These are phyloP conservation scores for Diadegma fenestrale DNA, from an alignment of 2,888 invertebrate species.

Conservation along the genomic window DNA sequence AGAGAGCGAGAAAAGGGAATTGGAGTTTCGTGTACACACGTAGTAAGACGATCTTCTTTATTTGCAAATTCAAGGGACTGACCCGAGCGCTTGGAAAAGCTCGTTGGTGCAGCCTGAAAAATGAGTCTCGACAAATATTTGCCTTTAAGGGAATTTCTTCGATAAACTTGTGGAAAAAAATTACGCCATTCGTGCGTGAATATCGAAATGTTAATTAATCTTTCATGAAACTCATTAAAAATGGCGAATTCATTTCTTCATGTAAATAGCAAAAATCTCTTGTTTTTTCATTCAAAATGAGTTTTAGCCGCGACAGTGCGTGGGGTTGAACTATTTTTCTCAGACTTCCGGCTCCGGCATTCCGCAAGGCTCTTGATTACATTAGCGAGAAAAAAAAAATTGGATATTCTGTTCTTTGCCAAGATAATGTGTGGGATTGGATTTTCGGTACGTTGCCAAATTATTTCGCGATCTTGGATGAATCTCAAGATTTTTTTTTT, in stretches of 20 bases:
- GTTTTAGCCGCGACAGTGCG: too few species aligned
- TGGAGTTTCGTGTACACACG: conserved; percentile 41
- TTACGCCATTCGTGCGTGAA: neutral
- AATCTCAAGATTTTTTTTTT: conserved; percentile 55
- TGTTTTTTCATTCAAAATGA: too few species aligned
- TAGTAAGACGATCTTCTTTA: conserved; percentile 63
- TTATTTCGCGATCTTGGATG: conserved; percentile 67
- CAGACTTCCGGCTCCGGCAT: neutral
- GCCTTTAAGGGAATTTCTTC: conserved; percentile 40
- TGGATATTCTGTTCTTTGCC: neutral
- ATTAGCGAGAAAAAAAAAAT: neutral
- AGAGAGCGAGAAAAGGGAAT: conserved; percentile 36
- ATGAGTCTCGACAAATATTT: conserved; percentile 45
- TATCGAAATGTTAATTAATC: neutral
- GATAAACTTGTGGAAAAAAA: neutral
- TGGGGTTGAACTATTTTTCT: too few species aligned
- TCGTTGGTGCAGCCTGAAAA: conserved; percentile 49
- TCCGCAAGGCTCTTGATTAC: neutral
- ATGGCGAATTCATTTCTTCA: neutral
- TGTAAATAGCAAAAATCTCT: too few species aligned
- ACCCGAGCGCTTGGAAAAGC: conserved; percentile 6
- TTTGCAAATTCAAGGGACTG: conserved; percentile 50
- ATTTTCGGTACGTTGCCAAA: conserved; percentile 63
- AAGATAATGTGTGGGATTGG: neutral
- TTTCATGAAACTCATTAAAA: neutral